Evolutionary conservation across 2,797 vertebrate genomes (phyloP).

Genomic region (Melanotaenia trifasciata): DNA sequence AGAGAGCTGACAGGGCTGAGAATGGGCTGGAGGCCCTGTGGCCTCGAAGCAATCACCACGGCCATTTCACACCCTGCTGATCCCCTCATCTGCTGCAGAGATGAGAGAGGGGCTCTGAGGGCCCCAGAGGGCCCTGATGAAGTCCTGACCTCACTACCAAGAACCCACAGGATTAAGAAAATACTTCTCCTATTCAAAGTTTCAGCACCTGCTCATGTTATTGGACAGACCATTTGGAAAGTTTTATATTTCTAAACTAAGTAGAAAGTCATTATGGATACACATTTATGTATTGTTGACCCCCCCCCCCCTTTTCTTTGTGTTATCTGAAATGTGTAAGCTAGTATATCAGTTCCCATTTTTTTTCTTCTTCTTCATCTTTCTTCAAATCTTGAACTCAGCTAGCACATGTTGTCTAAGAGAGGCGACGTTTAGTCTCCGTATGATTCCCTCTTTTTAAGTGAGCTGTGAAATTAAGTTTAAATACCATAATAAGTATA

Average conservation of each 20-base stretch:
- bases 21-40: conserved; percentile 65
- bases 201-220: conserved; percentile 29
- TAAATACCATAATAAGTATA: neutral
- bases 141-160: conserved; percentile 61
- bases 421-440: neutral
- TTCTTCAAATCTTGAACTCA: no score
- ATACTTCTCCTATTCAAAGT: conserved; percentile 35
- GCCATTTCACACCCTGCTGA: conserved; percentile 80
- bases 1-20: conserved; percentile 68
- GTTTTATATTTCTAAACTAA: conserved; percentile 34
- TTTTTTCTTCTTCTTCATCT: neutral
- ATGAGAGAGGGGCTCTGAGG: conserved; percentile 42
- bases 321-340: neutral
- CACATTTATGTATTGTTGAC: neutral
- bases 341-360: neutral
- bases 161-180: conserved; percentile 39
- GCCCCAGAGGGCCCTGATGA: conserved; percentile 60
- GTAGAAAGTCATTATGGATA: neutral
- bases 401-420: no score
- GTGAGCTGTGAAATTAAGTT: neutral
- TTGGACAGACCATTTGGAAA: conserved; percentile 45
- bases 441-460: neutral
- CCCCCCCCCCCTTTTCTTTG: no score
- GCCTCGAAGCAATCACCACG: conserved; percentile 73
- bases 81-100: conserved; percentile 68